Base-by-base conservation (phyloP, 2,888 invertebrate genomes). In the Drosophila pseudotakahashii region DNA sequence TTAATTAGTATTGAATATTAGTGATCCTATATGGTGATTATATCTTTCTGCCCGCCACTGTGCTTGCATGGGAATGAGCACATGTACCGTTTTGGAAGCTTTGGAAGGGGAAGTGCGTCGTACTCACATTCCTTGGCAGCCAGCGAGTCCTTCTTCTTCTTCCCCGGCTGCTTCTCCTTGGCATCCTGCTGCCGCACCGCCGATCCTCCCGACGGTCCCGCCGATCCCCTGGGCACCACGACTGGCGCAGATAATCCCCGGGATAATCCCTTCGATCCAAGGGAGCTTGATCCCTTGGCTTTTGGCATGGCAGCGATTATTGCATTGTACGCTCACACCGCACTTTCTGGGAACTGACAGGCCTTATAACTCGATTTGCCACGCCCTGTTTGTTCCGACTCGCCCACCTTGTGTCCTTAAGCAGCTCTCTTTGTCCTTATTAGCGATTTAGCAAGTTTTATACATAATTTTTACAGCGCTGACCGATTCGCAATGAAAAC, bases 91-190 rank as follows among this genome's bases (percentile, higher is more conserved):
- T 14, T 47, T 30, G 45, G 10, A 30, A 23, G 13, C 9, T 14
- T 30, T 30, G 45, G 10, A 30, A 23, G 13, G 23, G 26, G 34
- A 26, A 5, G 36, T 36, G 19, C 26, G 13, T 57, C 13, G 30
- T 61, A 61, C 61, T 61, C 30, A 61, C 61, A 61, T 45, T 61
- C 45, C 61, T 59, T 59, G 39, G 11, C 55, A 13, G 55, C 19
- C 55, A 39, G 37, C 37, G 55, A 37, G n/a, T 59, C 39, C n/a
- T 30, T 30, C 10, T 23, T 5, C 30, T 11, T 11, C 34, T 11
- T 11, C 11, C 19, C 39, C 9, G 3, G 4, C 10, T 30, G 39
- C n/a, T 26, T 26, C 30, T 39, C 10, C 37, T 58, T 39, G 47
- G 30, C 3, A 11, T 32, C 11, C 30, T 32, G 30, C 11, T 30